Base-by-base conservation (phyloP, 2,113 vertebrate genomes). In the Carollia perspicillata region DNA sequence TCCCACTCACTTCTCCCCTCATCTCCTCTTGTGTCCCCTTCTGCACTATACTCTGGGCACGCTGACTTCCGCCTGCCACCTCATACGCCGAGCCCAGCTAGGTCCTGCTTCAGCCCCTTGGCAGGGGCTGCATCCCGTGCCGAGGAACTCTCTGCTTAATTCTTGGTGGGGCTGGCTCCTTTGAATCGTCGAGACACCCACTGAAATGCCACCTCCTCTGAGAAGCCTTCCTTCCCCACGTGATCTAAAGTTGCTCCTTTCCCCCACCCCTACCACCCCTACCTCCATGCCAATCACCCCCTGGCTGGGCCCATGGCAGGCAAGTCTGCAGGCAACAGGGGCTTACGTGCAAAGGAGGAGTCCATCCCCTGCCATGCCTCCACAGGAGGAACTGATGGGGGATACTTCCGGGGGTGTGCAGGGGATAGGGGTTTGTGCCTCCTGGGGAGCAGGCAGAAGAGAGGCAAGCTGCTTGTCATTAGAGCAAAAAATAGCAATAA, bases 11-110 rank as follows among this genome's bases (percentile, higher is more conserved):
- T 44, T 53, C n/a, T 23, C 11, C 20, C 63, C 5, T 18, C 0
- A 0, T 13, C 68, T 5, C 35, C 22, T 14, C 18, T 23, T 5
- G 4, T 3, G 6, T 22, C n/a, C 60, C 69, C 9, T 28, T 49
- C 71, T 10, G 2, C 14, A 17, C 16, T 9, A 4, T 3, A 22
- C 74, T 51, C 84, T 47, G 40, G 47, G 53, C 63, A n/a, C 33
- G 2, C 37, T 35, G 9, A 28, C 47, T 53, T 63, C 69, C 49
- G 16, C 78, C 12, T 49, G 22, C 78, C 12, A 4, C 44, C 8
- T n/a, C 44, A 13, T 3, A 5, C n/a, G 49, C 17, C 40, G 22
- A 60, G 69, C n/a, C 44, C 40, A 4, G 13, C 51, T 14, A 18
- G 16, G 23, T 60, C 40, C 75, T 22, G 11, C 80, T 10, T 65